A percentile compares a stretch with the other conserved stretches of the same genome.
Evolutionary conservation across 2,888 invertebrate genomes (phyloP).

Genomic region (Camponotus fellah): DNA sequence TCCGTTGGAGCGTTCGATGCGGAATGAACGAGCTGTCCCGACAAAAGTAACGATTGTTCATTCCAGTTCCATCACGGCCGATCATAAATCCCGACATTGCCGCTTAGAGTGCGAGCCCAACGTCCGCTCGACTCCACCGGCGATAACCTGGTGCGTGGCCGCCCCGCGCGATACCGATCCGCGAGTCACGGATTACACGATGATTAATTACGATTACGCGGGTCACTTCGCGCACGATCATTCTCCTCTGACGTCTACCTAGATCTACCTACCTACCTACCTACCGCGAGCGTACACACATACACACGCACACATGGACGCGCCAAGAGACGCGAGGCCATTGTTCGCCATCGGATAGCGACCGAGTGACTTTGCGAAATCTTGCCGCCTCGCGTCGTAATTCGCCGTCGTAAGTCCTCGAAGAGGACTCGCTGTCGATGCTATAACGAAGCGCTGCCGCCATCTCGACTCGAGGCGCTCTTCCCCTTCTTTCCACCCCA

Average conservation of each 20-base stretch:
- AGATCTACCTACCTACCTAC: constrained; percentile 33
- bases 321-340: constrained; percentile 40
- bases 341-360: constrained; percentile 59
- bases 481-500: constrained; percentile 15
- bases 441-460: constrained; percentile 29
- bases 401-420: constrained; percentile 59
- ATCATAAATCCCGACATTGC: constrained; percentile 53
- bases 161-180: constrained; percentile 50
- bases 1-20: constrained; percentile 16
- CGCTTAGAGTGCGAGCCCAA: constrained; percentile 28
- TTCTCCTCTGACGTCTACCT: constrained; percentile 42
- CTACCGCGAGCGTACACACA: constrained; percentile 37
- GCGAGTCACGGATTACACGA: constrained; percentile 60
- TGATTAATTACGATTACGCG: constrained; percentile 80
- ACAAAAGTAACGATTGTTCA: constrained; percentile 48
- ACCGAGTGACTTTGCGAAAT: constrained; percentile 74
- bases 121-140: constrained; percentile 10
- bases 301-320: constrained; percentile 15
- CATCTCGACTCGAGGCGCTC: constrained; percentile 48
- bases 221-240: constrained; percentile 68
- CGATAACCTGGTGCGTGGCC: constrained; percentile 48
- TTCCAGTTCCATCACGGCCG: constrained; percentile 49
- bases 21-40: constrained; percentile 37
- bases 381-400: constrained; percentile 69
- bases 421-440: constrained; percentile 16